phyloP scores from a whole-genome alignment of 2,113 vertebrate species.

The Entomyzon cyanotis region DNA sequence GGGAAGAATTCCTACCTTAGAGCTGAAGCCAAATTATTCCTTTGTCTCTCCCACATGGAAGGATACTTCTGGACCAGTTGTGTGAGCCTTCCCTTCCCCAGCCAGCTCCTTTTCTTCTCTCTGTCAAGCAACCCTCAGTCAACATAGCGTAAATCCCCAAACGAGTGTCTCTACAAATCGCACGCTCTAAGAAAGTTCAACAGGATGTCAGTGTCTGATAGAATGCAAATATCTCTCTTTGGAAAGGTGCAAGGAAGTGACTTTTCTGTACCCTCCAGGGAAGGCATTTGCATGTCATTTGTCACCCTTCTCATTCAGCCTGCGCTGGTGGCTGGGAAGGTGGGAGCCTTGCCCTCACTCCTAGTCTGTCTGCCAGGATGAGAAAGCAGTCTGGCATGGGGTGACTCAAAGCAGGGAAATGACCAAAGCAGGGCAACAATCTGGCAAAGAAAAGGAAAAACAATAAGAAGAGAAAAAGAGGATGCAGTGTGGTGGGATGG shows the following conservation, averaged over 20 bases:
- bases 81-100: neutral
- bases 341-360: neutral
- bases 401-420: neutral
- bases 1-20: neutral
- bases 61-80: neutral
- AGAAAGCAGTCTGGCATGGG: neutral
- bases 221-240: neutral
- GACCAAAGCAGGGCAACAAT: neutral
- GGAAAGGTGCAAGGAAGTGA: neutral
- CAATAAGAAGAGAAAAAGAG: neutral
- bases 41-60: neutral
- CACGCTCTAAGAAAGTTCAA: neutral
- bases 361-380: fast-evolving
- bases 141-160: neutral
- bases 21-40: slow-evolving; percentile 4
- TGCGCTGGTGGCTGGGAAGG: neutral
- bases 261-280: neutral
- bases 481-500: neutral
- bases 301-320: neutral
- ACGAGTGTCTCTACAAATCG: fast-evolving
- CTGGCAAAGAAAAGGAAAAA: neutral
- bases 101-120: neutral
- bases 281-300: slow-evolving; percentile 15
- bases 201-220: neutral
- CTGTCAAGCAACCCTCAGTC: neutral